Percentiles rank a stretch among this genome's conserved stretches.
Conservation (phyloP, 2,113 vertebrate genomes). For the Pipra filicauda region DNA sequence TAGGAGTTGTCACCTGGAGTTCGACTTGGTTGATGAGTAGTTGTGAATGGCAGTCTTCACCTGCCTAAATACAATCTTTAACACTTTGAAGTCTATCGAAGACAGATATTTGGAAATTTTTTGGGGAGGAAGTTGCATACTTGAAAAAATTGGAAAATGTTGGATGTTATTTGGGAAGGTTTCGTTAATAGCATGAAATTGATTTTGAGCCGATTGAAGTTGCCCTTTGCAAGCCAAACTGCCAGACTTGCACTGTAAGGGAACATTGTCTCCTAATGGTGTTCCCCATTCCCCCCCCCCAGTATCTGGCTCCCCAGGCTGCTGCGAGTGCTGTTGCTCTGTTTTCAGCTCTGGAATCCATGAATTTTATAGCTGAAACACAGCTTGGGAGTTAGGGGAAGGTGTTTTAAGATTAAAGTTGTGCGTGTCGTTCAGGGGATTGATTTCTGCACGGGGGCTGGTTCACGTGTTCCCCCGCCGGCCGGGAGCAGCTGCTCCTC, state of each 20-base stretch:
- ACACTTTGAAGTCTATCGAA: background rate
- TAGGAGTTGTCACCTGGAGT: background rate
- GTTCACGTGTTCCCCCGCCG: background rate
- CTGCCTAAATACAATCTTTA: background rate
- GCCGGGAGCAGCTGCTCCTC: slow-evolving; percentile 65
- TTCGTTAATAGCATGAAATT: background rate
- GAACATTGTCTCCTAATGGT: background rate
- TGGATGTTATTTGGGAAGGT: background rate
- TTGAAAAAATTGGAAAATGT: background rate
- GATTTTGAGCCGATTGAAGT: background rate
- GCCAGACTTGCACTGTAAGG: background rate
- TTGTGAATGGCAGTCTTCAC: background rate
- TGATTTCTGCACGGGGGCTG: slow-evolving; percentile 24
- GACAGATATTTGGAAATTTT: background rate
- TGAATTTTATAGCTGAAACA: background rate
- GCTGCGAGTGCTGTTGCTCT: background rate
- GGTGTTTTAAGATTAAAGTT: background rate
- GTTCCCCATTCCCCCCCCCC: background rate
- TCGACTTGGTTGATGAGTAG: background rate
- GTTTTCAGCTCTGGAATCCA: background rate
- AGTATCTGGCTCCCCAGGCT: background rate
- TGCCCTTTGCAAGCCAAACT: background rate
- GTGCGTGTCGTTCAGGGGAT: background rate
- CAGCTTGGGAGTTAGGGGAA: background rate
- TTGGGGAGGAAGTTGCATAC: background rate